Evolutionary conservation across 2,113 vertebrate species (phyloP).

Genomic region (Capricornis sumatraensis): DNA sequence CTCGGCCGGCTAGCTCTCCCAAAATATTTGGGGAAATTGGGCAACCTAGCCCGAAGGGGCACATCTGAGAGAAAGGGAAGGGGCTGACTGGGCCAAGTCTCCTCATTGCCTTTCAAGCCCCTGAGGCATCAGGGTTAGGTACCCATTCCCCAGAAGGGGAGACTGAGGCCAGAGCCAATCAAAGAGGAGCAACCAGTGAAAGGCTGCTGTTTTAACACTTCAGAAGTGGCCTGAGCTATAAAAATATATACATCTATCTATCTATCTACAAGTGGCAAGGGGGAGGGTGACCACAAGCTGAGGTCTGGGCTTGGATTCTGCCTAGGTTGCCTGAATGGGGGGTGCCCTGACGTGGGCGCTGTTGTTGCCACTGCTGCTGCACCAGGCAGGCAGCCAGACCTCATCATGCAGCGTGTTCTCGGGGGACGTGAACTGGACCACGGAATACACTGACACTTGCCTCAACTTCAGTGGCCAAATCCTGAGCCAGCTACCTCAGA

Average conservation of each 20-base stretch:
- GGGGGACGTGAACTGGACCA: neutral
- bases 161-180: neutral
- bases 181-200: neutral
- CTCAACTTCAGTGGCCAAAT: conserved; percentile 48
- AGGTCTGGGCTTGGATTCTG: neutral
- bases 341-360: fast-evolving
- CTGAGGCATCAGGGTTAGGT: fast-evolving
- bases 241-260: neutral
- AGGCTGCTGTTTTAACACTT: neutral
- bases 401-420: fast-evolving
- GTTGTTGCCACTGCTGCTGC: neutral
- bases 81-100: neutral
- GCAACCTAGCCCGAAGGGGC: neutral
- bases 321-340: neutral
- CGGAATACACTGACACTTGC: fast-evolving
- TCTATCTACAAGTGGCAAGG: neutral
- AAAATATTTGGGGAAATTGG: neutral
- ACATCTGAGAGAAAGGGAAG: neutral
- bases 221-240: neutral
- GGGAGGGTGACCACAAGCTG: neutral
- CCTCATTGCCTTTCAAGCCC: too few species aligned
- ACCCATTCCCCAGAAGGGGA: neutral
- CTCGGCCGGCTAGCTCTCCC: neutral
- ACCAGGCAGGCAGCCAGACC: fast-evolving
- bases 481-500: neutral